Evolutionary conservation across 2,113 vertebrate species (phyloP).

Genomic region (Corydoras maculifer): DNA sequence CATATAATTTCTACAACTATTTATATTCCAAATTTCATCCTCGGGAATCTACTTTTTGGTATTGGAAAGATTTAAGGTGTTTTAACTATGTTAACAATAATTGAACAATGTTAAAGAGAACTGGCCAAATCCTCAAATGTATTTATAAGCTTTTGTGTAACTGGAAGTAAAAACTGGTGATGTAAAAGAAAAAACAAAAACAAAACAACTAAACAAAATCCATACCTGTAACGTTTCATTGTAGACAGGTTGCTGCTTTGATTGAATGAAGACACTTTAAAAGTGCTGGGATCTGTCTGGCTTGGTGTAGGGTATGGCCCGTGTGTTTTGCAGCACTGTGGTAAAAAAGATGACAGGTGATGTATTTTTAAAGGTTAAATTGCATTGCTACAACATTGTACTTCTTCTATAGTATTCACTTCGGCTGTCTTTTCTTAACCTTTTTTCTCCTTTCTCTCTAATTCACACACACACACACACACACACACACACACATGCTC

Average conservation of each 20-base stretch:
- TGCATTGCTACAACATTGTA: constrained; percentile 15
- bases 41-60: no score
- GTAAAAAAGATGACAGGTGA: constrained; percentile 28
- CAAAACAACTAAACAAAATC: constrained; percentile 3
- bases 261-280: constrained; percentile 45
- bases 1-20: no score
- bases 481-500: constrained; percentile 8
- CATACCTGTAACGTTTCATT: constrained; percentile 66
- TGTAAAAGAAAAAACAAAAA: background rate
- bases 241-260: constrained; percentile 56
- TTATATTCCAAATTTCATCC: no score
- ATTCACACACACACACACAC: constrained; percentile 2
- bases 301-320: constrained; percentile 50
- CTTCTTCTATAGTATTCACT: constrained; percentile 2
- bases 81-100: no score
- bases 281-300: constrained; percentile 43
- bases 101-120: no score
- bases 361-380: constrained; percentile 21
- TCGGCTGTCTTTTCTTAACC: background rate
- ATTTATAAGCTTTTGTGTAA: constrained; percentile 17
- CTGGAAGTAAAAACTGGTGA: constrained; percentile 1
- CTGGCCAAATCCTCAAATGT: no score
- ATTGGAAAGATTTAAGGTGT: no score
- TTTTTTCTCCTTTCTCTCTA: background rate
- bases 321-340: constrained; percentile 56